Base-by-base conservation (phyloP, 2,797 vertebrate genomes). In the Heterohyrax brucei region DNA sequence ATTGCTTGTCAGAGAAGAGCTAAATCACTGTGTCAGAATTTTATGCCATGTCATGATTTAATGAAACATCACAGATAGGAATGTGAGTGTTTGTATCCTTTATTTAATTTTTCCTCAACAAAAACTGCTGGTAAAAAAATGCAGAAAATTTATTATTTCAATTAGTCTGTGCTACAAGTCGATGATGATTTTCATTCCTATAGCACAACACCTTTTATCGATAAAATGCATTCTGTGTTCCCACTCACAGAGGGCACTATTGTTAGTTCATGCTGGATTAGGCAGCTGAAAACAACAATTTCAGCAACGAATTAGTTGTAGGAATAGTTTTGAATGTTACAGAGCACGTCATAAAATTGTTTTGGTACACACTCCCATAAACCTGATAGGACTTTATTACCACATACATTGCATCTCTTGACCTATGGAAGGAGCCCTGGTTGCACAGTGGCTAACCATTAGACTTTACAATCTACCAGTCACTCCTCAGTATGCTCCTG, bases 171-270 rank as follows among this genome's bases (percentile, higher is more conserved):
- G 73, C 33, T 50, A 80, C 1, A 2, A 75, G 81, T 56, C 72
- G 78, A 19, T 10, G 39, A 10, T 30, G 30, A 78, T 87, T 79
- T 80, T 7, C 28, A 33, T 84, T 80, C 59, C 30, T 87, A 44
- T 4, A 68, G 62, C 6, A n/a, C 1, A 44, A 6, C 14, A 22
- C 24, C 80, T 83, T 30, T 66, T 93, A 19, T 48, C 92, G 44
- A 81, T 95, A 75, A 78, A 24, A 87, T 72, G 82, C 83, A 82
- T 78, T 95, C n/a, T 87, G 21, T 13, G 75, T 9, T 93, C 9
- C 39, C 30, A 77, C 46, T 46, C 73, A 97, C 4, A 95, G 95
- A 97, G 87, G 94, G 88, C 68, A 12, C 66, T 94, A 4, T 79
- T 89, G 5, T 24, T 75, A 68, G 56, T 70, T 87, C 61, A 81